Conservation (phyloP, 2,888 invertebrate species). For the Drosophila neotestacea region DNA sequence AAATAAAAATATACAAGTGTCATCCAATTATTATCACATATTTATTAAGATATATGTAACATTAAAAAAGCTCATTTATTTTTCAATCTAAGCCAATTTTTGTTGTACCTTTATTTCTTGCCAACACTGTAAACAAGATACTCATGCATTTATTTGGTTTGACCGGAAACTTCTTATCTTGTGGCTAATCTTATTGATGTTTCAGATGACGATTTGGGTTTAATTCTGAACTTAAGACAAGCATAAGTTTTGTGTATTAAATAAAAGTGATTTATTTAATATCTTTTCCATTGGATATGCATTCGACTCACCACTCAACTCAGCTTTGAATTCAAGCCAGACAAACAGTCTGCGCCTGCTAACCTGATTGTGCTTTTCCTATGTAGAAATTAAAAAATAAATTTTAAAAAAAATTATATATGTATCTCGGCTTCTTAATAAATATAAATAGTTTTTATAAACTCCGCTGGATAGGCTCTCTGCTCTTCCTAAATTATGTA, state of each 20-base stretch:
- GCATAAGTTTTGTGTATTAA: constrained; percentile 59
- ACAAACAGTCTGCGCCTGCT: constrained; percentile 43
- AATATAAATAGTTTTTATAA: too few relatives aligned
- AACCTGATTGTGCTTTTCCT: background rate
- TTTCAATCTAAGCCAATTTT: background rate
- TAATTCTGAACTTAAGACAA: constrained; percentile 64
- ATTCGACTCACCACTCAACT: constrained; percentile 15
- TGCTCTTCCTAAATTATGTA: too few relatives aligned
- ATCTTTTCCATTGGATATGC: constrained; percentile 59
- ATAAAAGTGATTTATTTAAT: constrained; percentile 73
- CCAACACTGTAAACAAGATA: constrained; percentile 47
- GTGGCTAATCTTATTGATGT: constrained; percentile 80
- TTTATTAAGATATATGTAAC: background rate
- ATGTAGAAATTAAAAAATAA: background rate
- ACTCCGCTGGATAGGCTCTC: too few relatives aligned
- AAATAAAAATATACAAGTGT: constrained; percentile 9
- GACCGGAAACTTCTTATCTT: constrained; percentile 83
- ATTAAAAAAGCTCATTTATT: background rate
- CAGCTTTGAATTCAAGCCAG: constrained; percentile 21
- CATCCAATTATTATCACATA: background rate
- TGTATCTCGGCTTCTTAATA: background rate
- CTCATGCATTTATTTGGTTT: constrained; percentile 62
- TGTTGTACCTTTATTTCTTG: background rate
- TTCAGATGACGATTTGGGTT: constrained; percentile 70
- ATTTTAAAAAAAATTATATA: background rate